Evolutionary conservation across 2,888 invertebrate genomes (phyloP).

Genomic region (Eumerus sabulonum): DNA sequence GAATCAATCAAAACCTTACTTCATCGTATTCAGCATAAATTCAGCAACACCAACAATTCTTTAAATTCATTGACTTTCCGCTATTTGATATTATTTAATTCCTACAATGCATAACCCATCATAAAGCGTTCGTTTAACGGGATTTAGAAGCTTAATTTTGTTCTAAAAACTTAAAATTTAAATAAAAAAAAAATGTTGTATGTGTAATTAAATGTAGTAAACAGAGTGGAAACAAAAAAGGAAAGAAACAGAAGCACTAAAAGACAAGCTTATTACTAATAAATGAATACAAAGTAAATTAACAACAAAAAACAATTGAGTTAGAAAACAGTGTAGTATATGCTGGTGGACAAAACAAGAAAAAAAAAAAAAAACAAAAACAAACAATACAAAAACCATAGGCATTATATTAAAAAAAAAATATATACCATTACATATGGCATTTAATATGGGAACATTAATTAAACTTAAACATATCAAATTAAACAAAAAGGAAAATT

Average conservation of each 20-base stretch:
- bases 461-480: conserved; percentile 68
- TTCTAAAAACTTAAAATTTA: conserved; percentile 23
- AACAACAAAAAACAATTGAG: conserved; percentile 44
- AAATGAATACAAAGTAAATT: conserved; percentile 7
- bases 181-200: conserved; percentile 25
- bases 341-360: conserved; percentile 40
- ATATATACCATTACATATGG: too few relatives aligned
- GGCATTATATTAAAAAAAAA: conserved; percentile 36
- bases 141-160: conserved; percentile 26
- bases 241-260: conserved; percentile 62
- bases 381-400: too few relatives aligned
- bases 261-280: conserved; percentile 62
- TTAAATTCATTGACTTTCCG: neutral
- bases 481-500: conserved; percentile 58
- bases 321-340: conserved; percentile 17
- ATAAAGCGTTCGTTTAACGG: conserved; percentile 29
- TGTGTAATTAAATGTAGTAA: conserved; percentile 29
- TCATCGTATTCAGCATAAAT: neutral
- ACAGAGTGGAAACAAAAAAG: conserved; percentile 40
- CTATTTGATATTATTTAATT: neutral
- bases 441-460: conserved; percentile 66
- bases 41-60: neutral
- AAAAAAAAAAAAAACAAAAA: too few relatives aligned
- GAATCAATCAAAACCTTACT: neutral
- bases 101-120: conserved; percentile 53